phyloP scores from a whole-genome alignment of 2,888 invertebrate genomes.

The Synergus itoensis region DNA sequence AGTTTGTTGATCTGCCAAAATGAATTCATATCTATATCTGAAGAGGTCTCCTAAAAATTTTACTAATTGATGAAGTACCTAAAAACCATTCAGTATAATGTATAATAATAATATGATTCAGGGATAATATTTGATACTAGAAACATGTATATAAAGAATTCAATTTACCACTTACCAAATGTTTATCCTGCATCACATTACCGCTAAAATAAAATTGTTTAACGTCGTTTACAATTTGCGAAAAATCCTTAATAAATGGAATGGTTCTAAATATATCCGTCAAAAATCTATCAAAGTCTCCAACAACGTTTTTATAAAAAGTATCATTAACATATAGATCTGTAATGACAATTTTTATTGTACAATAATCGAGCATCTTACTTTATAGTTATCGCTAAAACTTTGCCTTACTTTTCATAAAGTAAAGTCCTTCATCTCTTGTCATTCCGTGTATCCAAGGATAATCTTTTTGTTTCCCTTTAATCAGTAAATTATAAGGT shows the following conservation, averaged over 20 bases:
- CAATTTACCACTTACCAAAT: not conserved
- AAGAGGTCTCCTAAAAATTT: not conserved
- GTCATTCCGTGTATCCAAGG: constrained; percentile 58
- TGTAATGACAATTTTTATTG: not conserved
- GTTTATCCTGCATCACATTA: not conserved
- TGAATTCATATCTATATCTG: not conserved
- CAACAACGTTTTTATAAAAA: not conserved
- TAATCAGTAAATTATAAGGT: constrained; percentile 9
- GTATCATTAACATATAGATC: not conserved
- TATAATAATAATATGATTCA: too few relatives aligned
- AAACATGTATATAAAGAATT: not conserved
- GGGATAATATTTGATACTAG: not conserved
- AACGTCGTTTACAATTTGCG: not conserved
- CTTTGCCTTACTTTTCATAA: constrained; percentile 47
- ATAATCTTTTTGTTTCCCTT: constrained; percentile 52
- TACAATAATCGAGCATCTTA: not conserved
- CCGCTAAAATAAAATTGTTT: not conserved
- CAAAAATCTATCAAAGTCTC: not conserved
- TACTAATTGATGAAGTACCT: not conserved
- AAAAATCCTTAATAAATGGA: not conserved
- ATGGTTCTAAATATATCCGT: not conserved
- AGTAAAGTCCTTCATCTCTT: constrained; percentile 57
- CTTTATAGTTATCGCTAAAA: not conserved
- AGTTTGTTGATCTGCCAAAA: not conserved
- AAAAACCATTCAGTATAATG: too few relatives aligned